Evolutionary conservation across 1,140 invertebrate species (phyloP).

Genomic region (Magallana ariakensis): DNA sequence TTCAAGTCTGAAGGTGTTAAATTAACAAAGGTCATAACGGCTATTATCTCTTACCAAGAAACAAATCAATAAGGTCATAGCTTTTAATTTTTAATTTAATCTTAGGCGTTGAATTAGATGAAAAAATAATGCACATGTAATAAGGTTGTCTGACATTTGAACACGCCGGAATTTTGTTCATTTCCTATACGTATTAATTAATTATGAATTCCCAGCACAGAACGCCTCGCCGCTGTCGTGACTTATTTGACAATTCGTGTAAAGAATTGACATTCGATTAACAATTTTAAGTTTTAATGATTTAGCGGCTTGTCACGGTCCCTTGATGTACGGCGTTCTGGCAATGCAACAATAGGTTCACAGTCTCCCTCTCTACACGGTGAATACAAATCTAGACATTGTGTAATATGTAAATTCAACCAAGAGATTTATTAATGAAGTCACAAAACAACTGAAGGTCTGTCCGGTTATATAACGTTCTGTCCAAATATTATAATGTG

Average conservation of each 20-base stretch:
- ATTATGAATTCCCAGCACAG: conserved; percentile 25
- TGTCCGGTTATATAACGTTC: conserved; percentile 1
- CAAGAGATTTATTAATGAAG: not conserved
- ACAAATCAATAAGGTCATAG: too few species aligned
- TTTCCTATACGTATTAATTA: not conserved
- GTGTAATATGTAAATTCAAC: conserved; percentile 15
- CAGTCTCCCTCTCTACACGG: not conserved
- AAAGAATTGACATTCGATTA: conserved; percentile 31
- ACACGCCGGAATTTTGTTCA: not conserved
- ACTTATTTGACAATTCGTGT: not conserved
- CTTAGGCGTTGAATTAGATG: too few species aligned
- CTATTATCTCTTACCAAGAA: too few species aligned
- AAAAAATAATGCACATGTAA: not conserved
- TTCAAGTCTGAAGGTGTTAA: too few species aligned
- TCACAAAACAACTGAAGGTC: not conserved
- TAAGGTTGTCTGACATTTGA: not conserved
- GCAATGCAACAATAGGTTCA: not conserved
- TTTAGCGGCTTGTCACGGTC: not conserved
- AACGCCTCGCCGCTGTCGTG: not conserved
- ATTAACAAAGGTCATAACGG: too few species aligned
- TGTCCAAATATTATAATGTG: not conserved
- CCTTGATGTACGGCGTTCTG: not conserved
- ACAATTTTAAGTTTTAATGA: conserved; percentile 15
- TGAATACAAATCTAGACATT: conserved; percentile 11
- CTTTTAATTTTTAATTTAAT: too few species aligned